Base-by-base conservation (phyloP, 2,797 vertebrate genomes). In the Dermochelys coriacea region DNA sequence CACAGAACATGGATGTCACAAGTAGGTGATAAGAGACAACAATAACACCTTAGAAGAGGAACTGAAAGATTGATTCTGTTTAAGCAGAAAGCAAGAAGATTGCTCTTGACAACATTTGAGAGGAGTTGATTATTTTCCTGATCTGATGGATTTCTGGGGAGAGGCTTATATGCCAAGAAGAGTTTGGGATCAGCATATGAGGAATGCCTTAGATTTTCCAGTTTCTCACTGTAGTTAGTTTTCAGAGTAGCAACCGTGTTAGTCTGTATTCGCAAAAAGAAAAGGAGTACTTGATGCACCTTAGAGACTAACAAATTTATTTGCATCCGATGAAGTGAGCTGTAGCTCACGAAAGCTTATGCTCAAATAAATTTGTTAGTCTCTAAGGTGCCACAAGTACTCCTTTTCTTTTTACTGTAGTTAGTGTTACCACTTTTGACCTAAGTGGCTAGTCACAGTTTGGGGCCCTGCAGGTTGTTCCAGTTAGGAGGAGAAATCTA, bases 81-180 rank as follows among this genome's bases (percentile, higher is more conserved):
- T 41, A 71, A 41, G n/a, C 14, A 87, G 79, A 81, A 95, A 86
- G 77, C 79, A 68, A 86, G 87, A 93, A 12, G 41, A 87, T 37
- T 41, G 68, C 9, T 71, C 19, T 23, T 71, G 37, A 71, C 68
- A 37, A 68, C n/a, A 8, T 41, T 21, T 64, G n/a, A 52, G 88
- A 96, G 91, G 37, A 85, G 54, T 4, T 15, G 47, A 89, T 80
- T 82, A 23, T 64, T 93, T 94, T 31, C 45, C 29, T 8, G 5
- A 87, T 85, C 79, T 83, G 34, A 23, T 90, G 91, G 64, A 89
- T 51, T 5, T 87, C 80, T 54, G 18, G n/a, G 34, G 8, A 0
- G 68, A 71, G 68, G 37, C 10, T 71, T n/a, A 71, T 41, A 71
- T 71, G 8, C 52, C 71, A 93, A 86, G 37, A 78, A 50, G 41